Base-by-base conservation (phyloP, 2,888 invertebrate genomes). In the Ectropis crepuscularia region DNA sequence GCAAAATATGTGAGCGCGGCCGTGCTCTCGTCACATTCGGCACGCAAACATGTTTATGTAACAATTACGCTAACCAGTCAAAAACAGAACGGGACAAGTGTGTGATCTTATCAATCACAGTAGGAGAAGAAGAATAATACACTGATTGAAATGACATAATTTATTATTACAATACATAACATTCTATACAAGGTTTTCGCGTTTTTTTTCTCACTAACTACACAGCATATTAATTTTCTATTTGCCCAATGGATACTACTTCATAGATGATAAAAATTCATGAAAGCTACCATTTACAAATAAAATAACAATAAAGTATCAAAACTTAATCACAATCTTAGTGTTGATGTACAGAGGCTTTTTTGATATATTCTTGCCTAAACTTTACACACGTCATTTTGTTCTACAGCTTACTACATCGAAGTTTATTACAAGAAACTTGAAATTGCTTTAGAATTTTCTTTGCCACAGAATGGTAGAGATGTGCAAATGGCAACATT, bases 151-250 rank as follows among this genome's bases (percentile, higher is more conserved):
- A 61, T 63, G 51, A 67, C 73, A 76, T 75, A 64, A 70, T 76
- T 76, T 36, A 55, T 76, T 79, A 75, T 51, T 69, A 72, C 76
- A 83, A 80, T 82, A 83, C 77, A 82, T 81, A 83, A 81, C 80
- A 80, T 76, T 79, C 76, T 76, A 79, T 78, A 81, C 74, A 81
- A 80, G 73, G 80, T 79, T 76, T 82, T 84, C 78, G 82, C 80
- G 82, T 77, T 74, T 80, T 62, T 77, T 75, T 80, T 78, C 79
- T 79, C 78, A 70, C 65, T 66, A 65, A 55, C 48, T 36, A 61
- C 43, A 69, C 63, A 53, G 50, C 28, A 67, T 63, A 61, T 53
- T 53, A 28, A 16, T 54, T 63, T 60, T 28, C 47, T 7, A 42
- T 59, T 53, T 49, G 45, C 61, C 55, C 16, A 28, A 28, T 28